Conservation (phyloP, 2,797 vertebrate species). For the Thalassophryne amazonica region DNA sequence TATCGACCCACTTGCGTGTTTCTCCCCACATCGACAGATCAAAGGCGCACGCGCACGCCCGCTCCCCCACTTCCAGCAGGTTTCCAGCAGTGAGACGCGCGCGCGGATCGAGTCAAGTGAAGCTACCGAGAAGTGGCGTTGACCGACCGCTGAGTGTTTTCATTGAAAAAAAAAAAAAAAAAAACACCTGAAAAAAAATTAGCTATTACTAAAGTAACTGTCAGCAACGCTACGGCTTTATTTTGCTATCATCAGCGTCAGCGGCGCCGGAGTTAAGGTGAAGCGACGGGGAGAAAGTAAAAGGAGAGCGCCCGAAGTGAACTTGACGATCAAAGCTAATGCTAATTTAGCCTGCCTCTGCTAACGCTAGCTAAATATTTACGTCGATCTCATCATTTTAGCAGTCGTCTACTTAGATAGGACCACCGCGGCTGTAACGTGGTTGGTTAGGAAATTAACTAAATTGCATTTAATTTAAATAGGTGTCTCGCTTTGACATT, state of each 20-base stretch:
- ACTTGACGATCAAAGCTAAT: constrained; percentile 66
- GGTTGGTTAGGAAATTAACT: neutral
- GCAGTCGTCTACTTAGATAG: constrained; percentile 30
- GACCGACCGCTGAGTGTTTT: constrained; percentile 74
- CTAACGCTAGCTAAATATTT: constrained; percentile 50
- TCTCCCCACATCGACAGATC: constrained; percentile 42
- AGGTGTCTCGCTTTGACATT: constrained; percentile 28
- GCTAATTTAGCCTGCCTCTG: constrained; percentile 54
- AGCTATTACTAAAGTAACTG: constrained; percentile 47
- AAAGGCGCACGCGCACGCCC: constrained; percentile 51
- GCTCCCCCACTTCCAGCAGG: constrained; percentile 57
- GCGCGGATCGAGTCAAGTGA: constrained; percentile 77
- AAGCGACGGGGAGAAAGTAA: constrained; percentile 50
- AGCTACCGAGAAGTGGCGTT: constrained; percentile 74
- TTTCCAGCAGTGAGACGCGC: constrained; percentile 69
- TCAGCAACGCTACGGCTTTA: constrained; percentile 42
- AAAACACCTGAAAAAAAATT: constrained; percentile 48
- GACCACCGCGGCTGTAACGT: constrained; percentile 15
- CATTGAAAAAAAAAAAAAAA: too few species aligned
- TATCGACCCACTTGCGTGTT: constrained; percentile 33
- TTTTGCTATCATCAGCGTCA: constrained; percentile 33
- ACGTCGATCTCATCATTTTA: constrained; percentile 48
- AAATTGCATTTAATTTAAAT: constrained; percentile 25
- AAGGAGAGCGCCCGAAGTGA: constrained; percentile 65
- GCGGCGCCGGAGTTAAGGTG: constrained; percentile 41